Evolutionary conservation across 2,113 vertebrate genomes (phyloP).

Genomic region (Mirza zaza): DNA sequence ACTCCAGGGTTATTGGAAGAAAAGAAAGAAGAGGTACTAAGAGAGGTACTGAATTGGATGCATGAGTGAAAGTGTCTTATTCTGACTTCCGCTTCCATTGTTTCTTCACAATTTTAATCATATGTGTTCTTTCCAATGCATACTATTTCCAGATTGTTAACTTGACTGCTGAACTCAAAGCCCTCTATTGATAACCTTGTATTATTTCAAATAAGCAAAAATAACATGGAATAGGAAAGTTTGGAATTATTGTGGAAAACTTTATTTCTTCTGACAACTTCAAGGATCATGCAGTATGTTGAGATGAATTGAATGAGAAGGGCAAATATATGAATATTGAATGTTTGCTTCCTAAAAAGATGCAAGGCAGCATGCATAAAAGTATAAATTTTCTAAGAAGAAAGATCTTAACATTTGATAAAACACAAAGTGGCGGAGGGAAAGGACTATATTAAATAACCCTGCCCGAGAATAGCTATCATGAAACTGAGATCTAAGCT

Average conservation of each 20-base stretch:
- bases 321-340: background rate
- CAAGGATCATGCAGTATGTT: background rate
- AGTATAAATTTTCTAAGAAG: background rate
- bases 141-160: background rate
- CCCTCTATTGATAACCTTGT: background rate
- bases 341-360: background rate
- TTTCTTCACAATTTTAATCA: background rate
- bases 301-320: background rate
- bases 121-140: background rate
- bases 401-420: background rate
- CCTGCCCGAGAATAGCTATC: background rate
- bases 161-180: background rate
- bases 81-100: background rate
- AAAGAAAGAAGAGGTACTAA: background rate
- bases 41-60: background rate
- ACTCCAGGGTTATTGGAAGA: background rate
- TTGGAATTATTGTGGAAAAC: background rate
- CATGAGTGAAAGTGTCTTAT: background rate
- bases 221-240: background rate
- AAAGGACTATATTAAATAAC: background rate
- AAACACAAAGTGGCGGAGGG: background rate
- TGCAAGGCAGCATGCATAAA: background rate
- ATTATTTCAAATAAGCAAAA: slow-evolving; percentile 27
- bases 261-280: background rate
- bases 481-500: background rate